Base-by-base conservation (phyloP, 1,140 invertebrate genomes). In the Lanistes nyassanus region DNA sequence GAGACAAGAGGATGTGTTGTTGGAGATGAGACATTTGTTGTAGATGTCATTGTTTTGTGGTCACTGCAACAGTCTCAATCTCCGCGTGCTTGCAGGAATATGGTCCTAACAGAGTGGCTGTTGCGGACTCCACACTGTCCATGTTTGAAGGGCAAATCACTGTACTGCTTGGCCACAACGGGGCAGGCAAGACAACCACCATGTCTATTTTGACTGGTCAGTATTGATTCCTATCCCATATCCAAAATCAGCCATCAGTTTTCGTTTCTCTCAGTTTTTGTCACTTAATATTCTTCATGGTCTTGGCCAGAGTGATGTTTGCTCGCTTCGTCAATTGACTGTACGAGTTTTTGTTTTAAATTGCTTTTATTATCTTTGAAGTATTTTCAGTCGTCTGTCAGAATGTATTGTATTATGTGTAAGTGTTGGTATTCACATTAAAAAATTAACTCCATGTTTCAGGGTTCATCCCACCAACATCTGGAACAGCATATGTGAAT, bases 131-230 rank as follows among this genome's bases (percentile, higher is more conserved):
- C 53, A 71, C 53, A 2, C 68, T 71, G 31, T 36, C 68, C 1
- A 53, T 91, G 76, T 91, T 90, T 80, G 88, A 90, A 81, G 83
- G 83, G 31, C 88, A 90, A 77, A 90, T 91, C n/a, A 90, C 90
- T 0, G 89, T 83, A 21, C 78, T 90, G 2, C 74, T 91, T 19
- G 90, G 90, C 42, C 90, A 91, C 82, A 95, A 95, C 84, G 94
- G 94, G 23, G 94, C 95, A 71, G 95, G 95, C 4, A 89, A 89
- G 70, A 88, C 86, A 36, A 89, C 87, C 13, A 88, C 88, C 1
- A 87, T 89, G 80, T 88, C 92, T 4, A 95, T 96, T 90, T 89
- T 96, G 4, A 96, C 94, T 77, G 94, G 94, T 91, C 88, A 65
- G 65, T 31, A n/a, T n/a, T n/a, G 9, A 13, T 0, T 39, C 19